Evolutionary conservation across 2,113 vertebrate genomes (phyloP).

Genomic region (Raphicerus campestris): DNA sequence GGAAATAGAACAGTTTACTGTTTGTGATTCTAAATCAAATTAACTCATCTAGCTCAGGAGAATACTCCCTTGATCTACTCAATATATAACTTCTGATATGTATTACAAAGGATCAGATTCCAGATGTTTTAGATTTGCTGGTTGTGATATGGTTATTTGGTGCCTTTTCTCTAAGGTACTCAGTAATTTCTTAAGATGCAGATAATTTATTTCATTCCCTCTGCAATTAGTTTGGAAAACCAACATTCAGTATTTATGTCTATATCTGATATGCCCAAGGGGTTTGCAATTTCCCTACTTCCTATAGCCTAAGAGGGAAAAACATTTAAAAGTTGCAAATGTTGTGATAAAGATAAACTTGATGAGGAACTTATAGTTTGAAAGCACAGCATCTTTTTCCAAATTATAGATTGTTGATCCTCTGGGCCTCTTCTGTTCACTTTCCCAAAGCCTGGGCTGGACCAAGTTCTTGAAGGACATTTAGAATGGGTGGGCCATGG

Average conservation of each 20-base stretch:
- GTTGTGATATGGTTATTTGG: background rate
- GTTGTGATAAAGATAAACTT: background rate
- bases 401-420: background rate
- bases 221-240: background rate
- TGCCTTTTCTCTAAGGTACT: background rate
- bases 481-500: background rate
- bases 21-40: background rate
- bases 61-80: background rate
- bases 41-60: background rate
- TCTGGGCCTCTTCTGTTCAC: background rate
- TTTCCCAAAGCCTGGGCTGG: background rate
- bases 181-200: background rate
- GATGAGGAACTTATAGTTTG: background rate
- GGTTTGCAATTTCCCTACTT: background rate
- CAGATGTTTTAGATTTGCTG: constrained; percentile 19
- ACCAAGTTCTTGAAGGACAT: background rate
- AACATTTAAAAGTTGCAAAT: background rate
- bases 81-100: background rate
- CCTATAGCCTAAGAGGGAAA: background rate
- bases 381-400: background rate
- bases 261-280: background rate
- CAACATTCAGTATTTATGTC: background rate
- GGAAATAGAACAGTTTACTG: background rate
- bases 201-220: background rate
- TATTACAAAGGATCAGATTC: background rate